Conservation (phyloP, 2,797 vertebrate genomes). For the Ibycter americanus region DNA sequence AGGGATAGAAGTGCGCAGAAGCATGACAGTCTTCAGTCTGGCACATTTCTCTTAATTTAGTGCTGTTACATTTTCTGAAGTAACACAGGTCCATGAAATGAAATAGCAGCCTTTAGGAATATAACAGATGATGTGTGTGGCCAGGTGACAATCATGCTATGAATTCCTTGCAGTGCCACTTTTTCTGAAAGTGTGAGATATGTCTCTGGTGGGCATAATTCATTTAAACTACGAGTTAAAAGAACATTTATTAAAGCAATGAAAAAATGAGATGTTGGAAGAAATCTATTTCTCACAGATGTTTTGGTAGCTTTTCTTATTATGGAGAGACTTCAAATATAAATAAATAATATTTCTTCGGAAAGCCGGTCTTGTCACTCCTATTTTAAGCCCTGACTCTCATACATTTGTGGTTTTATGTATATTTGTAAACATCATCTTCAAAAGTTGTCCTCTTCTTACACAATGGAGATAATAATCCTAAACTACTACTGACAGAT, state of each 20-base stretch:
- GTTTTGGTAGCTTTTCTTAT: conserved; percentile 10
- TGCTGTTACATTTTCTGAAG: conserved; percentile 23
- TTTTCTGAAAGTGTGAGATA: conserved; percentile 13
- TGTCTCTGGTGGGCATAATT: conserved; percentile 38
- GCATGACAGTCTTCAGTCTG: neutral
- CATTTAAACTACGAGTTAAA: neutral
- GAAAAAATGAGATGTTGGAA: conserved; percentile 4
- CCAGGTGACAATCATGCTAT: conserved; percentile 26
- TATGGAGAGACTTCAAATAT: neutral
- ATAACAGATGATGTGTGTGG: conserved; percentile 39
- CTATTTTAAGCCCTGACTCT: neutral
- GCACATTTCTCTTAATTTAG: conserved; percentile 15
- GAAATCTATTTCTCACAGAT: neutral
- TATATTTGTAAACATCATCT: neutral
- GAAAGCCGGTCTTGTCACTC: neutral
- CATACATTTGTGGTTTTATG: neutral
- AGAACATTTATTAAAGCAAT: neutral
- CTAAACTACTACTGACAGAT: neutral
- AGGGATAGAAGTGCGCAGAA: conserved; percentile 37
- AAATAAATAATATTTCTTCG: neutral
- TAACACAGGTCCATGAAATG: conserved; percentile 30
- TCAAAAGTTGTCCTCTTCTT: neutral
- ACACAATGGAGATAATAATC: neutral
- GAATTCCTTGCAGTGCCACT: conserved; percentile 27
- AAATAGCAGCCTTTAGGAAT: conserved; percentile 33